Base-by-base conservation (phyloP, 2,113 vertebrate species). In the Bubo blakistoni region DNA sequence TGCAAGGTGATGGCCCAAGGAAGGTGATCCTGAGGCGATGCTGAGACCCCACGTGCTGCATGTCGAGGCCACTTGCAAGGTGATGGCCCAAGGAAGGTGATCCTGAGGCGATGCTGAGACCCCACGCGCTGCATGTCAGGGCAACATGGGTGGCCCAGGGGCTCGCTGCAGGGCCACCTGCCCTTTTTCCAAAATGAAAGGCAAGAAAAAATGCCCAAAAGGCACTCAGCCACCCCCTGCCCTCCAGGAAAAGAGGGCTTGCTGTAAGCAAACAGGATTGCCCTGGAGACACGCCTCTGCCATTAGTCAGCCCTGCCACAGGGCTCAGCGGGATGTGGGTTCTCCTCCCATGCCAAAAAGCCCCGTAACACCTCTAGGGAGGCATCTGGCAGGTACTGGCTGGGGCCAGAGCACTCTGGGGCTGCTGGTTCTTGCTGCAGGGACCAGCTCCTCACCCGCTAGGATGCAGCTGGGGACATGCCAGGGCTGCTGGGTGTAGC, bases 31-130 rank as follows among this genome's bases (percentile, higher is more conserved):
- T 20, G 73, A 55, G 36, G 12, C 0, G 2, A 22, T 42, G 57
- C 25, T 51, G 63, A 59, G 29, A 29, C 42, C 30, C 25, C 8
- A 36, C 2, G 10, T 16, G 21, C 34, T 0, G 0, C 24, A 19
- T 1, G 4, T 49, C 59, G 0, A 29, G 62, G n/a, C n/a, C 7
- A n/a, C 80, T n/a, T 0, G 0, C 3, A 4, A 69, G 49, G 40
- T 32, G 36, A 11, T 3, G 25, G 52, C 62, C 62, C 7, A 4
- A 57, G 76, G 29, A 82, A 24, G 52, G 57, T 36, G 71, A 18
- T 19, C 17, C 54, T 20, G 73, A 55, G 36, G 12, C 0, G 2
- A 22, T 42, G 57, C 25, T 51, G 63, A 59, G 29, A 29, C 42
- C 30, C 25, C 8, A 36, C 2, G 10, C 17, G 21, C 34, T 0